Percentiles rank a stretch among this genome's conserved stretches.
These are phyloP conservation scores for Empidonax traillii DNA, from an alignment of 2,113 vertebrate genomes.

Conservation along the genomic window DNA sequence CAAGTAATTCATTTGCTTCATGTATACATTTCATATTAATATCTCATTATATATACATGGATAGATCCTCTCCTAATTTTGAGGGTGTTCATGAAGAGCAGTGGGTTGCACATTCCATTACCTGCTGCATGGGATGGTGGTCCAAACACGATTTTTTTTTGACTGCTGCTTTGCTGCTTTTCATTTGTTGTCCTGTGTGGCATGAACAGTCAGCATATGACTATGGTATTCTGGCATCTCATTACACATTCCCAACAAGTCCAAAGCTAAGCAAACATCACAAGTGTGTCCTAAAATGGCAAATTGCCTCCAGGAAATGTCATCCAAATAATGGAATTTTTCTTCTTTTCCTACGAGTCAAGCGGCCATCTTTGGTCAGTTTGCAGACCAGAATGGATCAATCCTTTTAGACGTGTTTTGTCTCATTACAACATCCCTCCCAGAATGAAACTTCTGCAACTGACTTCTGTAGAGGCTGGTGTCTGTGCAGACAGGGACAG, in stretches of 20 bases:
- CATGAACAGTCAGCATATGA: background rate
- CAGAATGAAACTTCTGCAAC: background rate
- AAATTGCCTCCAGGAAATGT: background rate
- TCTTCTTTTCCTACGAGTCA: background rate
- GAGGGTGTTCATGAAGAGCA: background rate
- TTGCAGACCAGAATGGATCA: background rate
- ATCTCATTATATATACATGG: background rate
- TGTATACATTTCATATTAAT: background rate
- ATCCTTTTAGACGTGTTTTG: background rate
- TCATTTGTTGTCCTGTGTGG: background rate
- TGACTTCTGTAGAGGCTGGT: background rate
- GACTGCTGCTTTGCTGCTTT: background rate
- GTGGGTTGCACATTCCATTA: background rate
- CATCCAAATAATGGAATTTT: background rate
- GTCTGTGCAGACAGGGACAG: rapidly evolving
- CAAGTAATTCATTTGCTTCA: background rate
- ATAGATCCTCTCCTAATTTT: background rate
- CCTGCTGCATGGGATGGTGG: background rate
- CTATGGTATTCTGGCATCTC: background rate
- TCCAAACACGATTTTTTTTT: background rate
- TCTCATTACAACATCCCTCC: background rate
- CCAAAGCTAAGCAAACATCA: background rate
- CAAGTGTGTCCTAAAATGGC: background rate
- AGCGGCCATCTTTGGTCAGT: background rate
- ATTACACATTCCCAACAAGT: background rate